Conservation (phyloP, 2,888 invertebrate species). For the Eumacrocentrus americanus region DNA sequence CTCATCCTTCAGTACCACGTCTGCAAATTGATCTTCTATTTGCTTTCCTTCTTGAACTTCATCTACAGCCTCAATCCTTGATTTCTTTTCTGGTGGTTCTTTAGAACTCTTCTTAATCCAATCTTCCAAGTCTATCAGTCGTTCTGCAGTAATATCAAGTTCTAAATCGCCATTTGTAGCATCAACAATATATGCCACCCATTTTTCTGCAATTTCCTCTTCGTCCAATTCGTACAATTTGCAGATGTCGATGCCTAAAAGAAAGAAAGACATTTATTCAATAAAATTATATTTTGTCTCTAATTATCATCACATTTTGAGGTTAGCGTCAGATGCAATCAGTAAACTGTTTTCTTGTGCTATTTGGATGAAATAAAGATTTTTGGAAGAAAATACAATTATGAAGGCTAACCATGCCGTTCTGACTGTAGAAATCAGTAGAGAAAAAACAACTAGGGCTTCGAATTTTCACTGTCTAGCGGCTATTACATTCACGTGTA, state of each 20-base stretch:
- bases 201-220: constrained; percentile 51
- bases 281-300: not conserved
- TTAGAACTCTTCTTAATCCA: constrained; percentile 31
- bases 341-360: too few species aligned
- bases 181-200: constrained; percentile 49
- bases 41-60: not conserved
- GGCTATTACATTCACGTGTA: not conserved
- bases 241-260: constrained; percentile 52
- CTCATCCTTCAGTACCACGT: not conserved
- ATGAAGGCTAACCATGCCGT: too few species aligned
- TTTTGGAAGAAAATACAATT: too few species aligned
- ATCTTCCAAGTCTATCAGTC: constrained; percentile 7
- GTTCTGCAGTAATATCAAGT: not conserved
- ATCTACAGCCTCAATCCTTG: not conserved
- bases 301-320: not conserved
- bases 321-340: too few species aligned
- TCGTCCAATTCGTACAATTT: constrained; percentile 43
- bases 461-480: not conserved
- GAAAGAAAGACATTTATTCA: not conserved
- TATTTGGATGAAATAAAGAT: too few species aligned
- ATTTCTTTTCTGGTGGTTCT: constrained; percentile 4
- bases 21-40: not conserved
- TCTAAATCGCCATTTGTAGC: not conserved
- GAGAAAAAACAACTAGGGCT: not conserved
- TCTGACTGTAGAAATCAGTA: not conserved